phyloP scores from a whole-genome alignment of 2,797 vertebrate genomes.

The Anguilla megastoma region DNA sequence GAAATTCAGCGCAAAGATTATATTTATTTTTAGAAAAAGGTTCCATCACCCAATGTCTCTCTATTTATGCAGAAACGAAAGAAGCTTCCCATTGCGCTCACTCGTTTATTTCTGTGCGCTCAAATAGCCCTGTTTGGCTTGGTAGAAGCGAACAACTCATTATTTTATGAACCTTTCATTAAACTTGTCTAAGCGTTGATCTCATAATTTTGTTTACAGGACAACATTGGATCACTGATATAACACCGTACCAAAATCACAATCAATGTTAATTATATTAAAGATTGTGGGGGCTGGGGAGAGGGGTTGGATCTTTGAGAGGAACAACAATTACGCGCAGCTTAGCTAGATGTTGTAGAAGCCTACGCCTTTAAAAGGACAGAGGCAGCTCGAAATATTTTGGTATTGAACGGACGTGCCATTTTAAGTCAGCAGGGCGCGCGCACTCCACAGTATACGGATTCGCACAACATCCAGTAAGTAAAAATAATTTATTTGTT shows the following conservation, averaged over 20 bases:
- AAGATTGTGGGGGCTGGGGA: not conserved
- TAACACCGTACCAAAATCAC: not conserved
- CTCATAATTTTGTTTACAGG: not conserved
- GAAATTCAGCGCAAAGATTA: not conserved
- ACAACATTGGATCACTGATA: not conserved
- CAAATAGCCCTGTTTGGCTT: not conserved
- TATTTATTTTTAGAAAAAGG: not conserved
- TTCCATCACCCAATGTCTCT: not conserved
- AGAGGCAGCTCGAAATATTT: conserved; percentile 21
- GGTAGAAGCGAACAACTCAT: not conserved
- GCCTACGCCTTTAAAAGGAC: conserved; percentile 37
- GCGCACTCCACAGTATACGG: conserved; percentile 23
- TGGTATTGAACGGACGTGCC: conserved; percentile 32
- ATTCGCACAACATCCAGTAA: conserved; percentile 32
- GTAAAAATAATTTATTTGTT: conserved; percentile 18
- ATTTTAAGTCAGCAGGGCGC: conserved; percentile 31
- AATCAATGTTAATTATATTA: not conserved
- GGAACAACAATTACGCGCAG: not conserved
- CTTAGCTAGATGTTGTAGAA: not conserved
- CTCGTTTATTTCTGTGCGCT: not conserved
- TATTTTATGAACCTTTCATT: not conserved
- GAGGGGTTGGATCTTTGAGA: not conserved
- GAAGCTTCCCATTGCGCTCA: not conserved
- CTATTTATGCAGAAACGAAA: not conserved
- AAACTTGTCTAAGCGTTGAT: not conserved